Evolutionary conservation across 1,140 invertebrate species (phyloP), one percentile per base, ranked within the genome.

Genomic region (Sycophila sp.): DNA sequence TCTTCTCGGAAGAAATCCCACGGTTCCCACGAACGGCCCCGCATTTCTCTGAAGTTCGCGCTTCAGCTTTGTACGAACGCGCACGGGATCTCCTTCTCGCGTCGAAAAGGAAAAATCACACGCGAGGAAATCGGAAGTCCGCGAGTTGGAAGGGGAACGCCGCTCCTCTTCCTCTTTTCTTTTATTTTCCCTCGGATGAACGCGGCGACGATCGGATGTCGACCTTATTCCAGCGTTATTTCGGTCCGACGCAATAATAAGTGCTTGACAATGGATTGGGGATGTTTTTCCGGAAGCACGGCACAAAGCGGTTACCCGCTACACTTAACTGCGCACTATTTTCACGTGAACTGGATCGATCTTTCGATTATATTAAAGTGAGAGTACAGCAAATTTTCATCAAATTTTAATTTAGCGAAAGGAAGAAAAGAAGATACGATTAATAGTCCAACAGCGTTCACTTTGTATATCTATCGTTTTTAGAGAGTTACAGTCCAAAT

Each of bases 401-500:
- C 47, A 47, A 62, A 26, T 42, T 42, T 17, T 2, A 28, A 60
- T 13, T 6, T 56, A 2, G 6, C 30, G 7, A 53, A 22, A 36
- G 17, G 30, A 17, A 13, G 22, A 15, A 2, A 22, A 3, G n/a
- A n/a, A n/a, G n/a, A n/a, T n/a, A n/a, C n/a, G n/a, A n/a, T n/a
- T n/a, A 10, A 42, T 47, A n/a, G 28, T 3, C n/a, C 6, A 80
- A 78, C 77, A 81, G 74, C 59, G 42, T 42, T 65, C 55, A 65
- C 60, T 70, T 62, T 56, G 66, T 53, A n/a, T n/a, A n/a, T n/a
- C n/a, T n/a, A 76, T 76, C 77, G 75, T 19, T 19, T 6, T 32
- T 1, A 49, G 19, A 62, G 30, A 62, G 78, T 77, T 76, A 73
- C 69, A 75, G 69, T 24, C 32, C 22, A 30, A 62, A 77, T 77